Percentiles rank a stretch among this genome's conserved stretches.
phyloP scores from a whole-genome alignment of 2,888 invertebrate species.

The Maniola hyperantus region DNA sequence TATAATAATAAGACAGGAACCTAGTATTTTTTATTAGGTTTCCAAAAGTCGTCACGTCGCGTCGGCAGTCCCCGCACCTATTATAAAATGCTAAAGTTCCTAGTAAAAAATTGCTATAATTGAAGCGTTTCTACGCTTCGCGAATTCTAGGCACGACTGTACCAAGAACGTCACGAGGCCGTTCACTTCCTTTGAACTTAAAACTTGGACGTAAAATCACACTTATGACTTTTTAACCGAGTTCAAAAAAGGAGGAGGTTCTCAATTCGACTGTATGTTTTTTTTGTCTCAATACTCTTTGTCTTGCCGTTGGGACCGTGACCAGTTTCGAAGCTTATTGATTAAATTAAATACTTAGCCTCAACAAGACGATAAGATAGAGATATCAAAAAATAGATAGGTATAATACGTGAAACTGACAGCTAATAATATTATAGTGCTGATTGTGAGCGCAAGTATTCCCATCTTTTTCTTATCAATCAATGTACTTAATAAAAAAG shows the following conservation, averaged over 20 bases:
- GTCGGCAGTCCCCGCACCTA: not conserved
- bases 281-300: too few relatives aligned
- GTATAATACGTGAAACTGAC: too few relatives aligned
- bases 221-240: not conserved
- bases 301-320: too few relatives aligned
- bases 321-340: too few relatives aligned
- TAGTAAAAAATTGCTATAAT: conserved; percentile 33
- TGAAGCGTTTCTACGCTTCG: conserved; percentile 39
- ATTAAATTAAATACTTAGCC: too few relatives aligned
- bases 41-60: not conserved
- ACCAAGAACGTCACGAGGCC: conserved; percentile 70
- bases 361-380: too few relatives aligned
- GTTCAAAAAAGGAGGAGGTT: too few relatives aligned
- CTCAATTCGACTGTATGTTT: not conserved
- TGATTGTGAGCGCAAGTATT: too few relatives aligned
- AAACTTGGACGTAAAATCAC: conserved; percentile 33
- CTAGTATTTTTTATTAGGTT: not conserved
- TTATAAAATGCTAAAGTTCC: conserved; percentile 32
- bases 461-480: too few relatives aligned
- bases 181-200: conserved; percentile 57
- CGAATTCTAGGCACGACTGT: conserved; percentile 63
- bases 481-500: too few relatives aligned
- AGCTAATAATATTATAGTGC: too few relatives aligned
- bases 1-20: not conserved
- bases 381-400: too few relatives aligned